Conservation (phyloP, 2,113 vertebrate genomes). For the Chiloscyllium plagiosum region DNA sequence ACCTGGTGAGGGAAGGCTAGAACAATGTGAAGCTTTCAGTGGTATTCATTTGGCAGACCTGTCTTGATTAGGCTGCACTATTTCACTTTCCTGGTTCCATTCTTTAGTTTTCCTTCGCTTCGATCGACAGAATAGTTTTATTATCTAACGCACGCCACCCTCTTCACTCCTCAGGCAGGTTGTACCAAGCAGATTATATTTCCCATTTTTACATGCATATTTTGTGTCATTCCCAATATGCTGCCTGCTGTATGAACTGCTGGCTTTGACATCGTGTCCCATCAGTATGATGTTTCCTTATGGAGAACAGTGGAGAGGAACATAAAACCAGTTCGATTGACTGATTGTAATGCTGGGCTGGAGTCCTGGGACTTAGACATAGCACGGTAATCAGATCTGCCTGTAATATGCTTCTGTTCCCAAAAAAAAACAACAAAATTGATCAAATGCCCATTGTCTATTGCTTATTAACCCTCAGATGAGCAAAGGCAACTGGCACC, state of each 20-base stretch:
- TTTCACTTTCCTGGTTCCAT: not conserved
- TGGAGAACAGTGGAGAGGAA: not conserved
- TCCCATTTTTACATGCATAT: not conserved
- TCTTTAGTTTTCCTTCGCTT: not conserved
- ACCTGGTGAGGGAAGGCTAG: not conserved
- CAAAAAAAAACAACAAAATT: not conserved
- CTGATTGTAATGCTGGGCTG: not conserved
- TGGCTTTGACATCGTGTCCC: not conserved
- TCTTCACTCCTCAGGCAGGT: not conserved
- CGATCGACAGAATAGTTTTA: not conserved
- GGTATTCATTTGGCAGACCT: not conserved
- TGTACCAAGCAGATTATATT: not conserved
- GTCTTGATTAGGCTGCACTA: not conserved
- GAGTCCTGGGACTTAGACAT: not conserved
- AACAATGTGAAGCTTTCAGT: not conserved
- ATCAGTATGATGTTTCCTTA: not conserved
- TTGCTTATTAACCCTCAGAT: not conserved
- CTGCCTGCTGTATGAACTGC: not conserved
- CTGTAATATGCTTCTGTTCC: not conserved
- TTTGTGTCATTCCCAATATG: constrained; percentile 28
- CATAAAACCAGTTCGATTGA: constrained; percentile 20
- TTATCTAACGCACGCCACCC: not conserved
- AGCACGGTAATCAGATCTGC: constrained; percentile 3
- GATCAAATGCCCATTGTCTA: not conserved
- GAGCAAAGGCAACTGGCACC: not conserved